Evolutionary conservation across 2,113 vertebrate species (phyloP), one percentile per base, ranked within the genome.

Genomic region (Semicossyphus pulcher): DNA sequence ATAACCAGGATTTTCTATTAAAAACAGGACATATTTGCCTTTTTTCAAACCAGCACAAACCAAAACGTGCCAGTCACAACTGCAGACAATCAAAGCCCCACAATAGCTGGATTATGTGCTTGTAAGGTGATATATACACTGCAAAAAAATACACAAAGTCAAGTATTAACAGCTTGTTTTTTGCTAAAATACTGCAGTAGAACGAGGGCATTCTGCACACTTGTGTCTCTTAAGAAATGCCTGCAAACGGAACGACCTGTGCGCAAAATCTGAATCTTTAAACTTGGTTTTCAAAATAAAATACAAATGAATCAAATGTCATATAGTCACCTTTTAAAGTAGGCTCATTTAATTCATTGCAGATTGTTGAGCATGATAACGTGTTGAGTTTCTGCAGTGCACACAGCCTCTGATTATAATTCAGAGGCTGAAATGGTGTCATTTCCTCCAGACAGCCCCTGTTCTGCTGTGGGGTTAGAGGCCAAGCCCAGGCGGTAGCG

Each of bases 381-480:
- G 72, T 71, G 60, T 45, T 4, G 11, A 34, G 11, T 65, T 68
- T 41, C 14, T 47, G 65, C 34, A 39, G 51, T 52, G 75, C 71
- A 60, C 76, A 56, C 72, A 34, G 25, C 21, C 73, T 66, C 72
- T 45, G 12, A 86, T 90, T 84, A 67, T 70, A 81, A 89, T 88
- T 78, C 84, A 86, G 69, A 73, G 47, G 1, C 64, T 87, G 80
- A 83, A 75, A 53, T 63, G 83, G 85, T 90, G 86, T 83, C 83
- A 85, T 89, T 89, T 87, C 86, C 82, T 87, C 78, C 78, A 83
- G 82, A 85, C 77, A 53, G 57, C 72, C 72, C 74, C 49, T 82
- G 76, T 84, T 88, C 81, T 77, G 78, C 82, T 82, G 60, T 2
- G 88, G 71, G 86, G 91, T 80, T 87, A 89, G 88, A 88, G 91